These are phyloP conservation scores for Drosophila cognata DNA, from an alignment of 2,888 invertebrate genomes.

Conservation along the genomic window DNA sequence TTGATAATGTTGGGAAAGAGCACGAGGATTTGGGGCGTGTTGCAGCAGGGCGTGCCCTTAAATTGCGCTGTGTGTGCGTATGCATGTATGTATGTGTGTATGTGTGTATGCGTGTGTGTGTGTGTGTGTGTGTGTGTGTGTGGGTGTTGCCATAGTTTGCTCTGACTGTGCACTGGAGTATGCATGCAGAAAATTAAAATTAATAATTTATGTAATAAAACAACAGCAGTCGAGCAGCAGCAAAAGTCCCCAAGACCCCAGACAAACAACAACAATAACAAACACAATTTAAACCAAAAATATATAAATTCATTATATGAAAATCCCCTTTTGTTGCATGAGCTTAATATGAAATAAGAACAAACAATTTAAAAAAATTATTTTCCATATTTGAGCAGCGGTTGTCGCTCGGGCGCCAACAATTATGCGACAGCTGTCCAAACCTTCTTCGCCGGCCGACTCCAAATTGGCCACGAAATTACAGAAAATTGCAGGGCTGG, in stretches of 20 bases:
- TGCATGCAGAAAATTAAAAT: constrained; percentile 84
- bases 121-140: constrained; percentile 26
- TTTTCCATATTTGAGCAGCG: constrained; percentile 67
- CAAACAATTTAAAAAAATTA: constrained; percentile 65
- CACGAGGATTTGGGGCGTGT: constrained; percentile 31
- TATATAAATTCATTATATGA: constrained; percentile 53
- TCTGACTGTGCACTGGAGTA: constrained; percentile 67
- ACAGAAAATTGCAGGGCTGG: constrained; percentile 63
- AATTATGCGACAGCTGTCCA: constrained; percentile 58
- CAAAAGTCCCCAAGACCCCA: constrained; percentile 6
- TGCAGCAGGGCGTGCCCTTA: constrained; percentile 53
- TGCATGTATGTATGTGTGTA: constrained; percentile 25
- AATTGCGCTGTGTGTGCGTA: constrained; percentile 19
- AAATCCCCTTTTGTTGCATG: constrained; percentile 45
- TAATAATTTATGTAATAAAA: constrained; percentile 82
- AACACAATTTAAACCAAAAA: constrained; percentile 13
- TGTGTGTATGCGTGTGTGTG: constrained; percentile 25
- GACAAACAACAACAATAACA: neutral
- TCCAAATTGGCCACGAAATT: constrained; percentile 60
- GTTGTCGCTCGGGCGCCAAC: constrained; percentile 54
- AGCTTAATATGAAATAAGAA: constrained; percentile 49
- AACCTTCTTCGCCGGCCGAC: constrained; percentile 1
- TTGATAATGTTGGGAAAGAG: constrained; percentile 14
- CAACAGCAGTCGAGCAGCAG: constrained; percentile 37
- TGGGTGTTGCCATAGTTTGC: constrained; percentile 18